Base-by-base conservation (phyloP, 2,113 vertebrate genomes). In the Amphiprion percula region DNA sequence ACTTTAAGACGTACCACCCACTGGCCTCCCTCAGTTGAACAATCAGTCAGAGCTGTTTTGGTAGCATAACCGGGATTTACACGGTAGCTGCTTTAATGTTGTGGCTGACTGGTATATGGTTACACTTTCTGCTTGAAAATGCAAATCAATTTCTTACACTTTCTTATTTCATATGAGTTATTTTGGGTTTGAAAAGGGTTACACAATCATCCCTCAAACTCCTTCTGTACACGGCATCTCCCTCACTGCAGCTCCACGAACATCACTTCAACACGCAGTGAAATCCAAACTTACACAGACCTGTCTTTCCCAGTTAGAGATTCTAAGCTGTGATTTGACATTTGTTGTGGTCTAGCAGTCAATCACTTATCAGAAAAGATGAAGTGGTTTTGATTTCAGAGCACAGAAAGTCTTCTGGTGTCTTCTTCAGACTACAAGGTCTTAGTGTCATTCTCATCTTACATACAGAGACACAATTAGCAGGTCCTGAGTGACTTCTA, bases 381-480 rank as follows among this genome's bases (percentile, higher is more conserved):
- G 24, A 60, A 14, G 6, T 0, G 46, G 10, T 65, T 77, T 56
- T 33, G 8, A 41, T 47, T 60, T 75, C 19, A 47, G 26, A 39
- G 19, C 12, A 15, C 0, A 59, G 41, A 50, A 41, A 21, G 8
- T 28, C 12, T 10, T 39, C 16, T 23, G 24, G 3, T 15, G 65
- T 44, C 11, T 66, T 23, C 4, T 6, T 67, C 2, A 67, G 54
- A 49, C 44, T 59, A 11, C 2, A 28, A 58, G 19, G 47, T 50
- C 56, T 76, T 58, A 54, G 47, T 4, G 47, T 60, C 49, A 39
- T n/a, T 53, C 49, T 80, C 80, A 46, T 81, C 74, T 67, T 59
- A 19, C 21, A 59, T 65, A 74, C 68, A 68, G 71, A 84, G 78
- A 53, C 49, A 60, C 50, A 67, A 87, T 85, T 74, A 84, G 61